phyloP scores from a whole-genome alignment of 35 echinoderm and acorn worm species.

The Ophiothrix spiculata region DNA sequence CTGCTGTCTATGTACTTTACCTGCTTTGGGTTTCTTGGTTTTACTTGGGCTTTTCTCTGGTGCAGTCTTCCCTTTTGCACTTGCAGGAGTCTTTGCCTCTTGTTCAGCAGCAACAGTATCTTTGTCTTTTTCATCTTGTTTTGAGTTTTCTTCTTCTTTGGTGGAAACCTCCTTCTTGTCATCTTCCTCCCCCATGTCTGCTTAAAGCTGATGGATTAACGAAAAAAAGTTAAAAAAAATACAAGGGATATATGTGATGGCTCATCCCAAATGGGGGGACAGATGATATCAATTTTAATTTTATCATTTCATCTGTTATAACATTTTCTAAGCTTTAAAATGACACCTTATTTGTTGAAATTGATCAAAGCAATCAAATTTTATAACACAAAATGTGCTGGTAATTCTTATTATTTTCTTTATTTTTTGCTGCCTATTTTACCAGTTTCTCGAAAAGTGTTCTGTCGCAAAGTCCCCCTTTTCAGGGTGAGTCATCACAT shows the following conservation, averaged over 20 bases:
- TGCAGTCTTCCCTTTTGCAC: slow-evolving; percentile 17
- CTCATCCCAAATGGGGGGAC: background rate
- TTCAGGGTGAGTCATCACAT: no score
- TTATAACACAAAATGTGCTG: no score
- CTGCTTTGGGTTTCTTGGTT: slow-evolving; percentile 15
- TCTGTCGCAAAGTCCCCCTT: no score
- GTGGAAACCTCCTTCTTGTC: slow-evolving; percentile 27
- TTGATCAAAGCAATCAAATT: no score
- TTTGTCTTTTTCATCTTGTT: slow-evolving; percentile 50
- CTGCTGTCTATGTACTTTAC: background rate
- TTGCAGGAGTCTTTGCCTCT: background rate
- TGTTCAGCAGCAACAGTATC: slow-evolving; percentile 33
- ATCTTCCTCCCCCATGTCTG: background rate
- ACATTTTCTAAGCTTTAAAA: background rate
- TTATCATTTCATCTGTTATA: background rate
- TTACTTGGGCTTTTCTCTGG: background rate
- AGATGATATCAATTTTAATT: background rate
- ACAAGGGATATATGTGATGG: background rate
- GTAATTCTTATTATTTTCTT: no score
- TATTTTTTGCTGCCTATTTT: no score
- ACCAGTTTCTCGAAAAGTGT: no score
- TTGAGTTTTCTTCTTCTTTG: slow-evolving; percentile 51
- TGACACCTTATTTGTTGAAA: background rate
- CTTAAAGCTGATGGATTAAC: background rate
- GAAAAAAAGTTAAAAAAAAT: background rate